Evolutionary conservation across 1,140 invertebrate species (phyloP).

Genomic region (Sitobion miscanthi): DNA sequence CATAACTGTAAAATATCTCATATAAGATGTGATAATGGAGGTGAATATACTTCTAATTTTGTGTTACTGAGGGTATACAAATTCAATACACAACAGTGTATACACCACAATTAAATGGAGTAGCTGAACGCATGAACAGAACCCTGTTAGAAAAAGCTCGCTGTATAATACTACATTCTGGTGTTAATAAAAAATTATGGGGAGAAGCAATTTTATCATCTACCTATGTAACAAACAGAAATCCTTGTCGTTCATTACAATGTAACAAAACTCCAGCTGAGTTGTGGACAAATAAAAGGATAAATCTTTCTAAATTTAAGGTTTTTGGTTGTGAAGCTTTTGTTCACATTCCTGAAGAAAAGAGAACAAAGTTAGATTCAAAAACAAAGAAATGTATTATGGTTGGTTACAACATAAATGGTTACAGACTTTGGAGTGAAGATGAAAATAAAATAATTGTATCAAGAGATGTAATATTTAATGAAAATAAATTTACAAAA

Average conservation of each 20-base stretch:
- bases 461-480: slow-evolving; percentile 50
- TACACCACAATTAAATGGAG: slow-evolving; percentile 62
- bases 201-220: slow-evolving; percentile 55
- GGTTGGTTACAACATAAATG: background rate
- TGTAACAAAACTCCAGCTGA: background rate
- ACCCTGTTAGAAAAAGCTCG: slow-evolving; percentile 57
- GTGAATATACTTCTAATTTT: slow-evolving; percentile 62
- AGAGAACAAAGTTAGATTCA: slow-evolving; percentile 44
- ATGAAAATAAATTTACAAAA: background rate
- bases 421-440: slow-evolving; percentile 25
- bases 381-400: slow-evolving; percentile 48
- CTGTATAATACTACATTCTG: slow-evolving; percentile 41
- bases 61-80: slow-evolving; percentile 61
- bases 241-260: slow-evolving; percentile 22
- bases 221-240: slow-evolving; percentile 56
- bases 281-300: slow-evolving; percentile 10
- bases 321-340: slow-evolving; percentile 55
- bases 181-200: slow-evolving; percentile 47
- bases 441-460: background rate
- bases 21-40: slow-evolving; percentile 63
- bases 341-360: slow-evolving; percentile 45
- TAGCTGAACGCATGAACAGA: slow-evolving; percentile 60
- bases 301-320: slow-evolving; percentile 29
- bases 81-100: slow-evolving; percentile 57
- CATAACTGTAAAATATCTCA: slow-evolving; percentile 48